These are phyloP conservation scores for Sarcoramphus papa DNA, from an alignment of 2,797 vertebrate species.

Conservation along the genomic window DNA sequence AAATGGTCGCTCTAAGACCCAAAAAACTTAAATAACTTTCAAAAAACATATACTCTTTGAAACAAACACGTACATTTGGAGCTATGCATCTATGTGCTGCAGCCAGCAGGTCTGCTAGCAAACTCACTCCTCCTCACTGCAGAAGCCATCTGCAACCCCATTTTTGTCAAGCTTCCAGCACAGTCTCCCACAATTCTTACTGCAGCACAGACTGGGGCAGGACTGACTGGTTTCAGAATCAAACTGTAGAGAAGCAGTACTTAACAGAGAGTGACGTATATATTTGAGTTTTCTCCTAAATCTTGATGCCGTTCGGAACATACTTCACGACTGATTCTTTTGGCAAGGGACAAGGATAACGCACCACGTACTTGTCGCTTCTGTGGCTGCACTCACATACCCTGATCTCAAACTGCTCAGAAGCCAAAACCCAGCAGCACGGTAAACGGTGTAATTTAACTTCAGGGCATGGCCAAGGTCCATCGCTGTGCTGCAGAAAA, in stretches of 20 bases:
- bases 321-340: rapidly evolving
- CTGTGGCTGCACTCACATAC: background rate
- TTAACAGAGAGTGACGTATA: rapidly evolving
- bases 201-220: background rate
- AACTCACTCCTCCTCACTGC: background rate
- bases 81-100: rapidly evolving
- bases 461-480: background rate
- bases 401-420: background rate
- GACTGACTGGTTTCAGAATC: no score
- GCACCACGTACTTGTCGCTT: rapidly evolving
- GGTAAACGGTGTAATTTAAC: background rate
- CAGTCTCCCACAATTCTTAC: background rate
- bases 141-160: background rate
- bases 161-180: background rate
- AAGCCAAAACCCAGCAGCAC: background rate
- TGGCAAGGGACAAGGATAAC: background rate
- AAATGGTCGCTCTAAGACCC: rapidly evolving
- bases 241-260: background rate
- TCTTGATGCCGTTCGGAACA: background rate
- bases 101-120: background rate
- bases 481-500: background rate
- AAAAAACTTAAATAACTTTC: no score
- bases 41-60: background rate
- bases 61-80: rapidly evolving
- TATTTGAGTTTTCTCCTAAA: background rate